Conservation (phyloP, 2,888 invertebrate genomes). For the Leptinotarsa rubiginosa region DNA sequence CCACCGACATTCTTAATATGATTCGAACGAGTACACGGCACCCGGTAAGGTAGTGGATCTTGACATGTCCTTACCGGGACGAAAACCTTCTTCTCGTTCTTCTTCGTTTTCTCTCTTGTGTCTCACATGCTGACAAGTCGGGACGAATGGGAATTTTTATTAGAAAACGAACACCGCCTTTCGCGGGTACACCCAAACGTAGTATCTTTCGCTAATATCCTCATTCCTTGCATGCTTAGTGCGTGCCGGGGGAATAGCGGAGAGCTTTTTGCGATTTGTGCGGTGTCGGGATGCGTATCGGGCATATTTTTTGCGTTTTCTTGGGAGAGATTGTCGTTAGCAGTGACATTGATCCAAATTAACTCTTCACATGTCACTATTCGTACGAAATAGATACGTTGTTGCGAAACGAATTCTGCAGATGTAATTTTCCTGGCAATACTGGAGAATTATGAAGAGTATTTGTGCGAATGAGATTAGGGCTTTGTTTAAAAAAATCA, state of each 20-base stretch:
- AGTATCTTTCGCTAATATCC: constrained; percentile 38
- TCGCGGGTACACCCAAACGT: constrained; percentile 29
- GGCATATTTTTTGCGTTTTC: constrained; percentile 14
- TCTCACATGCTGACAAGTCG: constrained; percentile 18
- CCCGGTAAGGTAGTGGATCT: constrained; percentile 54
- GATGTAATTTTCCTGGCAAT: too few relatives aligned
- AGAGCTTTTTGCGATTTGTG: constrained; percentile 35
- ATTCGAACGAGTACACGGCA: constrained; percentile 43
- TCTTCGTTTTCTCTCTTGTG: constrained; percentile 16
- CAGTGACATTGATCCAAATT: neutral
- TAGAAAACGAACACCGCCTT: constrained; percentile 47
- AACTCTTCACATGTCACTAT: neutral
- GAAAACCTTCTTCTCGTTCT: constrained; percentile 18
- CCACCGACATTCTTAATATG: constrained; percentile 36
- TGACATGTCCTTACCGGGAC: constrained; percentile 50
- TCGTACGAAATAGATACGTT: neutral
- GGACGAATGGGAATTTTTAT: constrained; percentile 50
- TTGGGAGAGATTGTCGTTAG: neutral
- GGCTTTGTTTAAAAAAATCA: too few relatives aligned
- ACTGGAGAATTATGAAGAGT: too few relatives aligned
- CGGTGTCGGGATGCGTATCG: constrained; percentile 7
- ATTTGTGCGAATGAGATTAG: too few relatives aligned
- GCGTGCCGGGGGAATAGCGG: constrained; percentile 35
- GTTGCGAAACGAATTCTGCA: neutral
- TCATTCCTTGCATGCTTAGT: constrained; percentile 37